These are phyloP conservation scores for Masnerella sp. DNA, from an alignment of 2,888 invertebrate genomes.

Conservation along the genomic window DNA sequence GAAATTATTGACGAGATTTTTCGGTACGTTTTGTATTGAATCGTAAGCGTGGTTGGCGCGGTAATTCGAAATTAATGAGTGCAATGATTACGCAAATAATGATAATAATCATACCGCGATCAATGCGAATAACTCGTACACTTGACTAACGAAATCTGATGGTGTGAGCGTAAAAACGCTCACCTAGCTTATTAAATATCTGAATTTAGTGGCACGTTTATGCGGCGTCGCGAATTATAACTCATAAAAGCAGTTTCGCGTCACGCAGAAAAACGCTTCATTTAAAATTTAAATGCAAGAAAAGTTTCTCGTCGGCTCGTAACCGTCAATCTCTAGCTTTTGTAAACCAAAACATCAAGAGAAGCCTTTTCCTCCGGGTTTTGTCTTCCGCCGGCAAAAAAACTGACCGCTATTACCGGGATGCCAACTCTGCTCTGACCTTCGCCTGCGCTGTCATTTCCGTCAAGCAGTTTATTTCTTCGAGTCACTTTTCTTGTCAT, in stretches of 20 bases:
- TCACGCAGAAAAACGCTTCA: constrained; percentile 30
- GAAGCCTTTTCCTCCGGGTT: neutral
- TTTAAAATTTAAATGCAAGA: constrained; percentile 40
- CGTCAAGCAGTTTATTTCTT: neutral
- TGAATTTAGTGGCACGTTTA: constrained; percentile 28
- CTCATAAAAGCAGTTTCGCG: constrained; percentile 34
- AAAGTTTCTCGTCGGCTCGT: constrained; percentile 36
- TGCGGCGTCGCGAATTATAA: constrained; percentile 36
- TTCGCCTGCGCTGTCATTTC: too few species aligned
- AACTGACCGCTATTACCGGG: too few species aligned
- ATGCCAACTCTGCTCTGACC: too few species aligned
- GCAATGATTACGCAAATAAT: too few species aligned
- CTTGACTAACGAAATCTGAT: constrained; percentile 16
- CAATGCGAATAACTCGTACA: too few species aligned
- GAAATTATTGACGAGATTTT: too few species aligned
- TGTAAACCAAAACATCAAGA: constrained; percentile 9
- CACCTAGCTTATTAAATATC: constrained; percentile 25
- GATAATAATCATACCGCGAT: too few species aligned
- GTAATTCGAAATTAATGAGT: too few species aligned
- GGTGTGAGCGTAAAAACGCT: constrained; percentile 4
- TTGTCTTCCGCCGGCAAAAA: neutral
- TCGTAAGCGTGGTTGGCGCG: too few species aligned
- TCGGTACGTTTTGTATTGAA: too few species aligned
- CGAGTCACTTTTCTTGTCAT: too few species aligned
- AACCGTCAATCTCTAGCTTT: constrained; percentile 29